Base-by-base conservation (phyloP, 2,113 vertebrate genomes). In the Nannospalax galili region DNA sequence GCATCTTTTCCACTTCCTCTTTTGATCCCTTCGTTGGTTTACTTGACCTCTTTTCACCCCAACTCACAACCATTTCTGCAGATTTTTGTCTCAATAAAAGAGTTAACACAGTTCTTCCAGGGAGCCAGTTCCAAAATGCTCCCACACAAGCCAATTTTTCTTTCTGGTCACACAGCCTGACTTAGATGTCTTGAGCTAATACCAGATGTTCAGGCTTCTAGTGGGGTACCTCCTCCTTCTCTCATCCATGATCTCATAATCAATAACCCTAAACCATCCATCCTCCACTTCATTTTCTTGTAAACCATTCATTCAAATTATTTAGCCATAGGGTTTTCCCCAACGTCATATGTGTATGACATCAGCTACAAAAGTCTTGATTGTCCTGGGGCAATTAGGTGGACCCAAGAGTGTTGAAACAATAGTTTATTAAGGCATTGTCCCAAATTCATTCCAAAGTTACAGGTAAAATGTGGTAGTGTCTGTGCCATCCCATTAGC, bases 281-380 rank as follows among this genome's bases (percentile, higher is more conserved):
- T 92, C 52, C n/a, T 65, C 17, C 1, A 1, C 45, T 80, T 73
- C 60, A 64, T 91, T 94, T 62, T 75, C 60, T 93, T 85, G 19
- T 7, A 91, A 86, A n/a, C 40, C 17, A 64, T 45, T 84, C 69
- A 65, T 88, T 86, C 85, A 77, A 62, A 95, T 96, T 24, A 81
- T 88, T 60, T 45, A 84, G 24, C 65, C 69, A 85, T 15, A 85
- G 69, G 93, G 60, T 84, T 93, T 94, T 91, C 72, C 65, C 93
- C 20, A 0, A 70, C 64, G 82, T 84, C 45, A 74, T 37, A 45
- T 92, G 45, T 42, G 6, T 8, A 24, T 24, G 62, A 84, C 90
- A 67, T 87, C 94, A 96, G 37, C n/a, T 79, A 65, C 70, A 69
- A 93, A 75, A 75, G 42, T 87, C 37, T 78, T 7, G 14, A 64